Conservation (phyloP, 2,888 invertebrate genomes). For the Apotomis betuletana region DNA sequence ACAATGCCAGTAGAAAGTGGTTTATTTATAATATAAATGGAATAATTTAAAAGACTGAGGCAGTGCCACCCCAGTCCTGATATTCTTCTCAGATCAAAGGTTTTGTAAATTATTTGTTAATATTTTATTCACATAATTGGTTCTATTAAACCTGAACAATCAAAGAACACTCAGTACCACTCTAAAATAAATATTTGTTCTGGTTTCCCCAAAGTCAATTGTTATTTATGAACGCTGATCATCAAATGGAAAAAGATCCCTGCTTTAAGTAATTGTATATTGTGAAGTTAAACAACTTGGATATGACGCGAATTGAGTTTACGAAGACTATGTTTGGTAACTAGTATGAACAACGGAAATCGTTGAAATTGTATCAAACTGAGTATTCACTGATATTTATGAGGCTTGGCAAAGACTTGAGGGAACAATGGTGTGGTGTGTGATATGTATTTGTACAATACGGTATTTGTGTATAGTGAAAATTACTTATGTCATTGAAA, state of each 20-base stretch:
- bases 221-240: not conserved
- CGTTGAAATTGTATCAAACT: constrained; percentile 7
- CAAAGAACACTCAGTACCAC: too few species aligned
- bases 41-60: constrained; percentile 12
- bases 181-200: too few species aligned
- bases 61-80: constrained; percentile 5
- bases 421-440: constrained; percentile 6
- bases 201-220: not conserved
- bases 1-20: not conserved
- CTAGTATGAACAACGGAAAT: constrained; percentile 6
- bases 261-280: constrained; percentile 23
- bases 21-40: not conserved
- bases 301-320: constrained; percentile 4
- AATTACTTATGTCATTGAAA: too few species aligned
- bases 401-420: constrained; percentile 23
- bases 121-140: too few species aligned
- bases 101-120: not conserved
- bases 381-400: constrained; percentile 28
- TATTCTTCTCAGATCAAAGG: not conserved
- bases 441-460: not conserved
- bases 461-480: not conserved
- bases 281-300: not conserved
- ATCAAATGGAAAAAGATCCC: not conserved
- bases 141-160: too few species aligned
- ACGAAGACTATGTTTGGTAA: constrained; percentile 18